These are phyloP conservation scores for Acridotheres tristis DNA, from an alignment of 2,797 vertebrate genomes.

Conservation along the genomic window DNA sequence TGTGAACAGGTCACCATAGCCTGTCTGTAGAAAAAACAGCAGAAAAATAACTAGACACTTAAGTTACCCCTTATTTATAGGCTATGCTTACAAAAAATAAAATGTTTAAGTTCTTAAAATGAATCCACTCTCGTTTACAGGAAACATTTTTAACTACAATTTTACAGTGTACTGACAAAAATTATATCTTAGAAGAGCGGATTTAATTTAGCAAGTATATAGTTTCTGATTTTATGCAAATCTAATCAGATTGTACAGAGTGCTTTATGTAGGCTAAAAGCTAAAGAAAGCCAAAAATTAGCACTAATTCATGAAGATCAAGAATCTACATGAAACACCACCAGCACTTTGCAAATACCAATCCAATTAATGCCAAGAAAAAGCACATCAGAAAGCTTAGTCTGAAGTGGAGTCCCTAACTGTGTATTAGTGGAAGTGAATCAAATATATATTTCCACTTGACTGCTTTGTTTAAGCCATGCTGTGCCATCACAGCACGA, in stretches of 20 bases:
- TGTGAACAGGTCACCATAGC: neutral
- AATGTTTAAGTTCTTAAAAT: neutral
- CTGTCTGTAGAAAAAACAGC: neutral
- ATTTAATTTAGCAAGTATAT: neutral
- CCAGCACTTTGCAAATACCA: neutral
- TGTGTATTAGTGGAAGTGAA: neutral
- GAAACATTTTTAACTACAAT: neutral
- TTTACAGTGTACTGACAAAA: neutral
- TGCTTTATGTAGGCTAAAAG: neutral
- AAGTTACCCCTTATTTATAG: neutral
- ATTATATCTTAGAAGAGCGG: neutral
- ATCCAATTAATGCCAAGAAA: neutral
- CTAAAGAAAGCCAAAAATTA: neutral
- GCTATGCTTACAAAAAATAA: neutral
- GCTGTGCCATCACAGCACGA: neutral
- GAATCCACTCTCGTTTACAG: neutral
- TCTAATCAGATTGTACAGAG: neutral
- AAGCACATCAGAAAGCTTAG: neutral
- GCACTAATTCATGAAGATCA: neutral
- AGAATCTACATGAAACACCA: neutral
- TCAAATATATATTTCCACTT: neutral
- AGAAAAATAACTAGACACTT: no score
- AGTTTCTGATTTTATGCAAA: neutral
- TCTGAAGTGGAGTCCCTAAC: neutral
- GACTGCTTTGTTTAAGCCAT: neutral